Evolutionary conservation across 2,113 vertebrate species (phyloP), one percentile per base, ranked within the genome.

Genomic region (Corythornis vintsioides): DNA sequence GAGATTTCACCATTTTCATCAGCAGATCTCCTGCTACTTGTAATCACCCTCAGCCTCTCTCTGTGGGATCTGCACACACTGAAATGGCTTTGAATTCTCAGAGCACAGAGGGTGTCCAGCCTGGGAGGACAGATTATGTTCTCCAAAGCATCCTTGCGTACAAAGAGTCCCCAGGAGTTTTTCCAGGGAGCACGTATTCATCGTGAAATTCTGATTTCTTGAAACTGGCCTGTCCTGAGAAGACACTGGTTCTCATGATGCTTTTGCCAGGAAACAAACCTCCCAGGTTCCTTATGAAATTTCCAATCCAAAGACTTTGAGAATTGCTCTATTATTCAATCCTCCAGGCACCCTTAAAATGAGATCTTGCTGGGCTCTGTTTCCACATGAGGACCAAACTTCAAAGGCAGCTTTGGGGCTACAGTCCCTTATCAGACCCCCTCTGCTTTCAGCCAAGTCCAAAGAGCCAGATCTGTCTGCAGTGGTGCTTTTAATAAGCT

Each of bases 231-330:
- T 84, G 91, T 78, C 86, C 81, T 89, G 71, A 87, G 75, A 91
- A 76, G 61, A 35, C 55, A 61, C 50, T 85, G 42, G 59, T 93
- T 96, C 89, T 94, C 78, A 79, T 79, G 81, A 24, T 47, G 33
- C 28, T 85, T 87, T 85, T 93, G 87, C 82, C 89, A 93, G 87
- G 84, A 79, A 92, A 96, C 80, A 57, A 77, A 48, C 24, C 61
- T 82, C 82, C 71, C 63, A 57, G 63, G 66, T 91, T 91, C 67
- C 74, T 59, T 38, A 73, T 59, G 55, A 87, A 85, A 87, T 94
- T 94, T 95, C 89, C 10, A 0, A 70, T 65, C 63, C 7, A 22
- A 75, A 52, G 50, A 6, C 82, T 87, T 87, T 73, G 78, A 89
- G 67, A 73, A 56, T 21, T 94, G 57, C 29, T 84, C 53, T 65